Base-by-base conservation (phyloP, 2,113 vertebrate genomes). In the Crypturellus undulatus region DNA sequence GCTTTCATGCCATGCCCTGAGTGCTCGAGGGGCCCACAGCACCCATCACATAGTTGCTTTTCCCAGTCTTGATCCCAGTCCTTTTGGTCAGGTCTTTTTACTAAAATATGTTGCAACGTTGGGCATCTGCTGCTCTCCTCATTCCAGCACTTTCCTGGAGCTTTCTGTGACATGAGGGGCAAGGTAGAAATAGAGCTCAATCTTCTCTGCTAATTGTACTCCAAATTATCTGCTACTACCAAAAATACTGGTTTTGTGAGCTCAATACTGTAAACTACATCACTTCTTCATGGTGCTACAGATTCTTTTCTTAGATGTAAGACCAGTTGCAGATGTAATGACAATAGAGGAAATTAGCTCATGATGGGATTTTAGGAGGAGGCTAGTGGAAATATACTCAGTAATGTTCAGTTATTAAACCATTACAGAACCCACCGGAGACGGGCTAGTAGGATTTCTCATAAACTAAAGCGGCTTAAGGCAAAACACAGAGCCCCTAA, bases 291-390 rank as follows among this genome's bases (percentile, higher is more conserved):
- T 60, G 68, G 69, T 62, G 71, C 73, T 84, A 79, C 82, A 56
- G 49, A 68, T 60, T 87, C 85, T 90, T 65, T 62, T 51, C 49
- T 25, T 1, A 58, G 69, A 83, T 84, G 85, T 95, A 93, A 95
- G 96, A 94, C 85, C 95, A 96, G 95, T 97, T 97, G 95, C 94
- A 96, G 95, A 96, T 96, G 84, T 95, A 96, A 95, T 92, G 96
- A 96, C 83, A 95, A 81, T 73, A 87, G 95, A 96, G 94, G 94
- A 97, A 95, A 97, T 96, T 95, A 96, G 88, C 94, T 96, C 96
- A 95, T 93, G 89, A 87, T 95, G 89, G 89, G 88, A 75, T 89
- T 93, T 96, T 95, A 90, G 90, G 58, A 96, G 84, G 83, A 96
- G 82, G 79, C 84, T 75, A 84, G 89, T 95, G 82, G 92, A 95